Evolutionary conservation across 2,797 vertebrate genomes (phyloP), one percentile per base, ranked within the genome.

Genomic region (Eulemur mongoz): DNA sequence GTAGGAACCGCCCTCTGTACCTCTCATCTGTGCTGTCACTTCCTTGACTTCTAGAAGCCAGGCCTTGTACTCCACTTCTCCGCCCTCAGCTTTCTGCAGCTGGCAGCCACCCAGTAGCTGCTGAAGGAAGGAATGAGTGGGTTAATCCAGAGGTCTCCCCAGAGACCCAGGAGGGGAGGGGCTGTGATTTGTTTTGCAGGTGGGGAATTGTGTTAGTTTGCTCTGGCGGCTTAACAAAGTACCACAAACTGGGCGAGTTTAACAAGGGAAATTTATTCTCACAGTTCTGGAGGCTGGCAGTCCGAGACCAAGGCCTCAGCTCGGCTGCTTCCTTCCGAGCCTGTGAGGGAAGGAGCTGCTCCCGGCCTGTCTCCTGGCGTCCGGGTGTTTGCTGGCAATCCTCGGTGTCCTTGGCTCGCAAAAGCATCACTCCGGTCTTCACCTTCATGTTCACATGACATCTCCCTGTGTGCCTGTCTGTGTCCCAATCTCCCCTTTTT

Each of bases 371-470:
- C 14, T 4, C 45, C 61, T 48, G 32, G 22, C 30, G 12, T 45
- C 35, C 0, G 0, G 20, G 2, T 20, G n/a, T 11, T 32, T 45
- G 73, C 30, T 3, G 67, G 73, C 54, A 22, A 22, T 8, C 27
- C 11, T 23, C 17, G n/a, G 48, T 0, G 0, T 50, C 22, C 5
- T 27, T 7, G 54, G 27, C 72, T 20, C 13, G 7, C 3, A 20
- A n/a, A 48, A 40, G 50, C 48, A 2, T 63, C 18, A 15, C 50
- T 30, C 27, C 0, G 1, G 4, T 35, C 15, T 27, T 80, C 17
- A 57, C 27, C 38, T 67, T 7, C 9, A 1, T 30, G 32, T 35
- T 81, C 35, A 32, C 18, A 0, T 73, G 89, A 67, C 17, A 0
- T 38, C 10, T n/a, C 35, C 25, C 50, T 59, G 61, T 1, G 11